Conservation (phyloP, 2,888 invertebrate genomes). For the Tholera decimalis region DNA sequence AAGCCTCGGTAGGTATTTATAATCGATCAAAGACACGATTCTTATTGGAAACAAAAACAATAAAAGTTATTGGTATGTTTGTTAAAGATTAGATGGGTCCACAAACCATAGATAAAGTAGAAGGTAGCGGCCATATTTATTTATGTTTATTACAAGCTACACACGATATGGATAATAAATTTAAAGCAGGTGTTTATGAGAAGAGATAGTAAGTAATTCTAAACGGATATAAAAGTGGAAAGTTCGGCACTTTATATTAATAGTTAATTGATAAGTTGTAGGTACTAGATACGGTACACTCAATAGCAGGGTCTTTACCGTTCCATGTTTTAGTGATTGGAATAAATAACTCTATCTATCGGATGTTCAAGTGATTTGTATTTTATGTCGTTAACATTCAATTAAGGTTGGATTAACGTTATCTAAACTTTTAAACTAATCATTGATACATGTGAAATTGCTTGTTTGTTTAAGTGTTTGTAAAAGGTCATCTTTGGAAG, state of each 20-base stretch:
- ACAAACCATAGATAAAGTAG: conserved; percentile 32
- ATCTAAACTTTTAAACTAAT: neutral
- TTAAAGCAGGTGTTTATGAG: conserved; percentile 75
- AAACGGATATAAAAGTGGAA: conserved; percentile 65
- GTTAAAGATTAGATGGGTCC: conserved; percentile 39
- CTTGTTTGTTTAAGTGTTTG: neutral
- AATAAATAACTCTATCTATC: conserved; percentile 40
- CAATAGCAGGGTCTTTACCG: conserved; percentile 27
- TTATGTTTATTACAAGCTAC: conserved; percentile 71
- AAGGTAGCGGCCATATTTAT: conserved; percentile 63
- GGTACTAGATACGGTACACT: conserved; percentile 39
- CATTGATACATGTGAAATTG: neutral
- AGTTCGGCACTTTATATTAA: conserved; percentile 62
- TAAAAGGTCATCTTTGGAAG: neutral
- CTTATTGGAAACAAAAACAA: conserved; percentile 59
- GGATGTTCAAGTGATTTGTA: conserved; percentile 44
- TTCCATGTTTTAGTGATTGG: conserved; percentile 19
- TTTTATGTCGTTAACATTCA: conserved; percentile 31
- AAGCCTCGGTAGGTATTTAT: conserved; percentile 52
- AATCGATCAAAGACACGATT: conserved; percentile 52
- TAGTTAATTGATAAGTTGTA: conserved; percentile 43
- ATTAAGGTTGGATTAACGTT: conserved; percentile 34
- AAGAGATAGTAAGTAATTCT: conserved; percentile 63
- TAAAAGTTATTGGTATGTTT: conserved; percentile 63
- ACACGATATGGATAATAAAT: conserved; percentile 75